A percentile compares a stretch with the other conserved stretches of the same genome.
phyloP scores from a whole-genome alignment of 2,113 vertebrate species.

The Trogon melanurus region DNA sequence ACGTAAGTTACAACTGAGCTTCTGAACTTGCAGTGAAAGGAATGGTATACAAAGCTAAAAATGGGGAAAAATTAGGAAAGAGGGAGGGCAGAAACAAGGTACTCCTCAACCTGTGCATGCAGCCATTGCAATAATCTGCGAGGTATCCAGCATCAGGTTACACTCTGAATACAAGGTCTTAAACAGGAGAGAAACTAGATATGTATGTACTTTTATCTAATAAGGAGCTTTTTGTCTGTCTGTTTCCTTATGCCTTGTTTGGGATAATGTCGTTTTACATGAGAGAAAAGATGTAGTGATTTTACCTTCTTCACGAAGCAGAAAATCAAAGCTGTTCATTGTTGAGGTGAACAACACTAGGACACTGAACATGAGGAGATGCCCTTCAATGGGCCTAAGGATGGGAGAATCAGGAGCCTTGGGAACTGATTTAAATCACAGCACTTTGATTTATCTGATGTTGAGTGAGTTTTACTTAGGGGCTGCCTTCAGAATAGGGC shows the following conservation, averaged over 20 bases:
- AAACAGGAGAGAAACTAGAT: background rate
- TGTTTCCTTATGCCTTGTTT: background rate
- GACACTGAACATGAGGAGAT: background rate
- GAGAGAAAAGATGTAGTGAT: background rate
- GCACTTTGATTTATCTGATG: background rate
- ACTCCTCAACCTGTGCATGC: background rate
- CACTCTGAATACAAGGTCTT: background rate
- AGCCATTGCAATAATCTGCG: background rate
- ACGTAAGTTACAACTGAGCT: background rate
- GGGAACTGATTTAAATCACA: background rate
- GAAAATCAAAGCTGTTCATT: background rate
- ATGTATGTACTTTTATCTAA: background rate
- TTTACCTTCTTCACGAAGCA: background rate
- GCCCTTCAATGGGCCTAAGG: background rate
- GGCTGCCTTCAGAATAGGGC: slow-evolving; percentile 22
- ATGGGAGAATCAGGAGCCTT: background rate
- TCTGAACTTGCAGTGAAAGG: background rate
- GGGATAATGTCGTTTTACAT: background rate
- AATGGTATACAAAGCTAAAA: slow-evolving; percentile 14
- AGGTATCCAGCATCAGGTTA: background rate
- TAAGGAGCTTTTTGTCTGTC: slow-evolving; percentile 15
- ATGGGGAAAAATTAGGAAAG: background rate
- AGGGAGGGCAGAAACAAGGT: background rate
- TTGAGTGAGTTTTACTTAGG: background rate
- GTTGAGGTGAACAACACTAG: background rate